Evolutionary conservation across 2,113 vertebrate species (phyloP), one percentile per base, ranked within the genome.

Genomic region (Bagarius yarrelli): DNA sequence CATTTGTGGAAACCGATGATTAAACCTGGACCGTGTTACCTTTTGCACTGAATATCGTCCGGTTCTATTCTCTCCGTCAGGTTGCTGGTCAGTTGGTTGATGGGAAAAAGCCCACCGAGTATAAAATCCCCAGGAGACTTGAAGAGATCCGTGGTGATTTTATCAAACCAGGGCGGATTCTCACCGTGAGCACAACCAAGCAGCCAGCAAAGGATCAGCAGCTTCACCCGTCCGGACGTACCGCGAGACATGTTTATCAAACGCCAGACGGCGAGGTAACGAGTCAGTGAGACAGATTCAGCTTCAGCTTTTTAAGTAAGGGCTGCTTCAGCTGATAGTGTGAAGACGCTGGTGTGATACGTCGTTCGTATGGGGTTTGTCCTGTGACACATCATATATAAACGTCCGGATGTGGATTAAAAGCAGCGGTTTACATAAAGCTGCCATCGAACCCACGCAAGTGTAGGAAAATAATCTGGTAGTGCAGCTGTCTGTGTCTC

Each of bases 31-130:
- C n/a, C 18, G 4, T 1, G 50, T 86, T 81, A 97, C 97, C 94
- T 94, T 50, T 92, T 81, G 57, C 96, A 96, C 1, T 1, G 56
- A 1, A 94, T 69, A 53, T 86, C 19, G 0, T 85, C 74, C 8
- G 95, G 95, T 76, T 87, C 82, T 0, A 9, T 81, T 36, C 91
- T 88, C 2, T 88, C 5, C 0, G 79, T 76, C 21, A 91, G 30
- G 60, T 89, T 89, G 14, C 86, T 25, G 0, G 88, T 78, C n/a
- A 91, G 85, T 0, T 56, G 30, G 0, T 93, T 93, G 0, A 97
- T 93, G 0, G 94, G 93, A 85, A 98, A 96, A 0, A 97, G 89
- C 0, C 96, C 96, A 0, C 97, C 97, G 0, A 98, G 84, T 63
- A 94, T n/a, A 0, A 94, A 93, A 82, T 97, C 94, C 0, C 97